phyloP scores from a whole-genome alignment of 2,113 vertebrate species.

The Dicentrarchus labrax region DNA sequence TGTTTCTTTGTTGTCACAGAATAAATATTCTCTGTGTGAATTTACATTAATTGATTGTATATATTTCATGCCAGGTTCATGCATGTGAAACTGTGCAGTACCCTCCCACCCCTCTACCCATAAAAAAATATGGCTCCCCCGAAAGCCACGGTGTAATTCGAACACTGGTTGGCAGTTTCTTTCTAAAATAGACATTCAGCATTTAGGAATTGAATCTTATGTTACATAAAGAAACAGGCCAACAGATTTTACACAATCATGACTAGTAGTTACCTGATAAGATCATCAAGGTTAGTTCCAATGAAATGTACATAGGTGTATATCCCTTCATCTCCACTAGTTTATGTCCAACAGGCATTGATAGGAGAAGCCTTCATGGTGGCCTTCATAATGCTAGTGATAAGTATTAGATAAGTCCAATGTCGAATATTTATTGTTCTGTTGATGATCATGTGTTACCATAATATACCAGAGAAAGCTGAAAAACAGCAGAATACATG shows the following conservation, averaged over 20 bases:
- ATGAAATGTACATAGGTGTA: background rate
- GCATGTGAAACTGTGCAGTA: no score
- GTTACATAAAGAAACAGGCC: background rate
- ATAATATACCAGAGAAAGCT: background rate
- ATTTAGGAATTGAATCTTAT: background rate
- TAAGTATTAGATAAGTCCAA: conserved; percentile 48
- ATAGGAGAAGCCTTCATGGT: conserved; percentile 32
- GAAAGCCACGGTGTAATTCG: no score
- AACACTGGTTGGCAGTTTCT: background rate
- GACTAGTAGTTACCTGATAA: background rate
- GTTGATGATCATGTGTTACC: background rate
- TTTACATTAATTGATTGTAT: no score
- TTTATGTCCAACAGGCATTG: conserved; percentile 6
- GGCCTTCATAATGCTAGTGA: conserved; percentile 57
- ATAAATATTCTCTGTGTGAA: no score
- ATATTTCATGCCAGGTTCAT: no score
- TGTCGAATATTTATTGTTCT: conserved; percentile 29
- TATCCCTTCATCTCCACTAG: conserved; percentile 3
- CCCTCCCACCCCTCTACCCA: no score
- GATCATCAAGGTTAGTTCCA: conserved; percentile 14
- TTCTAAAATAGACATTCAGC: background rate
- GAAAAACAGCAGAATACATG: background rate
- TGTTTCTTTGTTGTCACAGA: no score
- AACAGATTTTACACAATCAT: background rate
- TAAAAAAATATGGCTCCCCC: no score